Evolutionary conservation across 1,140 invertebrate genomes (phyloP).

Genomic region (Drosophila arawakana): DNA sequence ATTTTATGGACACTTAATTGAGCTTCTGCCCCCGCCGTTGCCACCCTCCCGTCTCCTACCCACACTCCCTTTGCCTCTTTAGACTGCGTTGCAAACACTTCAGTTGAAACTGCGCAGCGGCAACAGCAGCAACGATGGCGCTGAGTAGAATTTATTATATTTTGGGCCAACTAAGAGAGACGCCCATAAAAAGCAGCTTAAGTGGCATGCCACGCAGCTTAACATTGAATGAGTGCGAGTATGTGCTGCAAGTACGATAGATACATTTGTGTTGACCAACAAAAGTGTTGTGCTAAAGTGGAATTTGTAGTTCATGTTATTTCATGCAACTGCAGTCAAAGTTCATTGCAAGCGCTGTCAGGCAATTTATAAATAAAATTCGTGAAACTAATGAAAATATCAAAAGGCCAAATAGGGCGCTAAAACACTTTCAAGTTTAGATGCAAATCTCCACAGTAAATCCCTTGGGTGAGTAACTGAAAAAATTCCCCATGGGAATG

Average conservation of each 20-base stretch:
- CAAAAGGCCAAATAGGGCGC: slow-evolving; percentile 60
- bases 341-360: slow-evolving; percentile 52
- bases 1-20: slow-evolving; percentile 82
- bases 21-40: slow-evolving; percentile 55
- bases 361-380: slow-evolving; percentile 26
- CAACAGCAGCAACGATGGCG: slow-evolving; percentile 36
- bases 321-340: slow-evolving; percentile 58
- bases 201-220: slow-evolving; percentile 67
- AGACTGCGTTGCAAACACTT: slow-evolving; percentile 47
- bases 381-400: slow-evolving; percentile 28
- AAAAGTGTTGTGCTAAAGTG: slow-evolving; percentile 55
- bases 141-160: slow-evolving; percentile 81
- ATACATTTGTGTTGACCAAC: slow-evolving; percentile 16
- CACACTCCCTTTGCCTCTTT: not conserved
- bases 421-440: slow-evolving; percentile 72
- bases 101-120: slow-evolving; percentile 39
- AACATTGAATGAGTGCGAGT: slow-evolving; percentile 41
- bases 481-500: slow-evolving; percentile 32
- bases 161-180: slow-evolving; percentile 56
- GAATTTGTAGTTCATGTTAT: slow-evolving; percentile 75
- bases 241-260: not conserved
- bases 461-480: slow-evolving; percentile 52
- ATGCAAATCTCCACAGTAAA: slow-evolving; percentile 60
- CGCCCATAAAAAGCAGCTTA: slow-evolving; percentile 78
- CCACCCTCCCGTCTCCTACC: not conserved